Percentiles rank a stretch among this genome's conserved stretches.
Conservation (phyloP, 2,888 invertebrate genomes). For the Tipula confusa region DNA sequence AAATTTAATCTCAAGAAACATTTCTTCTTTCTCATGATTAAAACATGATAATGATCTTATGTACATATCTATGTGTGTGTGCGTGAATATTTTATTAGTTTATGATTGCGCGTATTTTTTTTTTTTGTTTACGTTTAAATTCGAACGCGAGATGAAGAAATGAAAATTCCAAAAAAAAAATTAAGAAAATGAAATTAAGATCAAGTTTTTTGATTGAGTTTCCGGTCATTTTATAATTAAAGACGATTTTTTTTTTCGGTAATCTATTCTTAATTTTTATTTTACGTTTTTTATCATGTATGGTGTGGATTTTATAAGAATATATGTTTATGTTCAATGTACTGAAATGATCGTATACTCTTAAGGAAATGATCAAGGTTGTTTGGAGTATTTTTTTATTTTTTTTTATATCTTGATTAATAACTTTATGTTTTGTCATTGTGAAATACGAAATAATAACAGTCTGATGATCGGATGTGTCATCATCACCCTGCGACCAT, state of each 20-base stretch:
- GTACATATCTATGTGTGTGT: neutral
- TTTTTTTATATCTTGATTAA: neutral
- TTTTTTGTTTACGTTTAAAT: neutral
- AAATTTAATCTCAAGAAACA: neutral
- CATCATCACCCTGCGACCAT: neutral
- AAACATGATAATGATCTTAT: neutral
- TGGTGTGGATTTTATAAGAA: slow-evolving; percentile 20
- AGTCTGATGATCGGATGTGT: neutral
- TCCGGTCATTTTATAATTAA: slow-evolving; percentile 30
- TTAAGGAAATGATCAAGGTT: slow-evolving; percentile 12
- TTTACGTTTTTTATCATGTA: slow-evolving; percentile 13
- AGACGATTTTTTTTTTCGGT: slow-evolving; percentile 13
- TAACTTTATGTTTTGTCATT: neutral
- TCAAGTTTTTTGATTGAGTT: slow-evolving; percentile 29
- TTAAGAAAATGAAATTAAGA: slow-evolving; percentile 5
- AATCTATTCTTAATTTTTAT: slow-evolving; percentile 25
- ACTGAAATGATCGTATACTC: neutral
- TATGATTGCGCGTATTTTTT: neutral
- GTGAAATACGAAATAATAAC: neutral
- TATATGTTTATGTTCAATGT: neutral
- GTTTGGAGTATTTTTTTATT: neutral
- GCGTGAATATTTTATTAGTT: neutral
- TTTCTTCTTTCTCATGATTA: neutral
- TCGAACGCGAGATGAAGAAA: neutral
- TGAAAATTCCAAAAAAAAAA: neutral